Conservation (phyloP, 2,113 vertebrate species). For the Lota lota region DNA sequence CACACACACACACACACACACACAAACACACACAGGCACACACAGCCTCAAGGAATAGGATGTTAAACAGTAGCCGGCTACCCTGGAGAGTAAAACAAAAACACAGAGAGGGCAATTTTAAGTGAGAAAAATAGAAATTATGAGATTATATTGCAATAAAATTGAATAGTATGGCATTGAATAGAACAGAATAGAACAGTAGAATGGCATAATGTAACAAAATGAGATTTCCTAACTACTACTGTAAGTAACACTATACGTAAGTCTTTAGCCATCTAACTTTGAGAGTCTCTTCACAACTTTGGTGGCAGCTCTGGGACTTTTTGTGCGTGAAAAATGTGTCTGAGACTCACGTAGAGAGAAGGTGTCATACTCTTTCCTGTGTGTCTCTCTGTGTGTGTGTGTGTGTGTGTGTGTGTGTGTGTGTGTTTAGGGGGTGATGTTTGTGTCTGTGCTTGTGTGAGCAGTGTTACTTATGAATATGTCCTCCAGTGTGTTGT, state of each 20-base stretch:
- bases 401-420: conserved; percentile 22
- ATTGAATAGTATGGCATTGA: too few relatives aligned
- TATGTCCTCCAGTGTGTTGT: conserved; percentile 31
- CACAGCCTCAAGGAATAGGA: not conserved
- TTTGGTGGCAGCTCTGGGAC: conserved; percentile 54
- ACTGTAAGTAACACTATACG: too few relatives aligned
- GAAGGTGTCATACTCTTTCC: conserved; percentile 53
- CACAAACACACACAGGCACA: too few relatives aligned
- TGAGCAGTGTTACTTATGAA: not conserved
- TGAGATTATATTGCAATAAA: too few relatives aligned
- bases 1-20: too few relatives aligned
- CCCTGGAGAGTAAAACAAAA: too few relatives aligned
- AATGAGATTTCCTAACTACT: too few relatives aligned
- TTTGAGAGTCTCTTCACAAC: conserved; percentile 35
- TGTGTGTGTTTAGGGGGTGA: not conserved
- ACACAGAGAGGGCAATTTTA: too few relatives aligned
- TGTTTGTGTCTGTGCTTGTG: conserved; percentile 12
- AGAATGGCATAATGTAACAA: too few relatives aligned
- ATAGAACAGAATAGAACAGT: too few relatives aligned
- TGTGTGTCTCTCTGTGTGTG: conserved; percentile 15
- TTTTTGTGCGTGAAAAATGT: conserved; percentile 64
- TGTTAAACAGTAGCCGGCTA: conserved; percentile 10
- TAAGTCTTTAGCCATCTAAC: too few relatives aligned
- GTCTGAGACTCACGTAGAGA: conserved; percentile 55
- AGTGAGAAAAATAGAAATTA: too few relatives aligned